Evolutionary conservation across 2,113 vertebrate genomes (phyloP), one percentile per base, ranked within the genome.

Genomic region (Sceloporus undulatus): DNA sequence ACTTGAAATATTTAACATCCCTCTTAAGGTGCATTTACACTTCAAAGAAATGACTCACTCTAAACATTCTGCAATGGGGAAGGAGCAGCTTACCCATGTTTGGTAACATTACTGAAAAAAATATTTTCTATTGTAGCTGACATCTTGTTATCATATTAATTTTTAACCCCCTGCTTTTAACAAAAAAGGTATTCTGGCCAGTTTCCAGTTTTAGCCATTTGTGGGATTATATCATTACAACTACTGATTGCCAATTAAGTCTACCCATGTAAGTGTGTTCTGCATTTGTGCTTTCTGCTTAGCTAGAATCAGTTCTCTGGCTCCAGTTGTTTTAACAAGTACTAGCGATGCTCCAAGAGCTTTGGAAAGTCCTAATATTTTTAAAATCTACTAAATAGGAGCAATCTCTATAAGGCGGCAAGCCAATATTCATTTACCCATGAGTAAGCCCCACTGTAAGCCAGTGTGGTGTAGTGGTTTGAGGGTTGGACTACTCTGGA

Each of bases 1-100:
- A 96, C 93, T 96, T 94, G 93, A 96, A 96, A 94, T 95, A 96
- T 97, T 96, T 96, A 93, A 95, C 95, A 94, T 95, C 93, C 93
- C 91, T 93, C 96, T 95, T 93, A 96, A 96, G 93, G 92, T 92
- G 94, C 94, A 96, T 97, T 97, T 97, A 93, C 95, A 97, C 95
- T 96, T 97, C 95, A 97, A 97, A 97, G 96, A 93, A 92, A 92
- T 96, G 86, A 96, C 90, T 97, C 94, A 96, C 89, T 91, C 42
- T 68, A 83, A 93, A 85, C 82, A 95, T 93, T 87, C 80, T 66
- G 88, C 84, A 92, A 71, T 19, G 73, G 48, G 80, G 89, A 79
- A 23, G 29, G 79, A 85, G 86, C 91, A 92, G 59, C 25, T 65
- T 11, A 85, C 54, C 82, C 78, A 42, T 10, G 82, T 82, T 93